Base-by-base conservation (phyloP, 2,888 invertebrate genomes). In the Plebejus melissa region DNA sequence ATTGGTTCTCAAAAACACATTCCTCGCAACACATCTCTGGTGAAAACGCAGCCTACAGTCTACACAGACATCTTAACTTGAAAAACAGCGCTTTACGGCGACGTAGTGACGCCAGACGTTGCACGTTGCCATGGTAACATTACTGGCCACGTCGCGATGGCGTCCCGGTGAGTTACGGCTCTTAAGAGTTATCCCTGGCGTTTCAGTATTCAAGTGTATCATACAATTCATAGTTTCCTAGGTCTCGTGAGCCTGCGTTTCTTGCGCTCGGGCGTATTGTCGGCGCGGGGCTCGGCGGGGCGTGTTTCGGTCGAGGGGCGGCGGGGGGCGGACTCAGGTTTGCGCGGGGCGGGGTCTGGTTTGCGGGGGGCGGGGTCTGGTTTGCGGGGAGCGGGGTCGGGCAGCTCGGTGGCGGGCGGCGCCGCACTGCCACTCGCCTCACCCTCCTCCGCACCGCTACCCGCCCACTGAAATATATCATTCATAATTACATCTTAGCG, bases 231-330 rank as follows among this genome's bases (percentile, higher is more conserved):
- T 58, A 92, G 90, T 82, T 94, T 94, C 81, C 94, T 83, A 60
- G 93, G 93, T 75, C 93, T 87, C 28, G 92, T 92, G 80, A 93
- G 88, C 76, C 94, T 90, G 36, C 94, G 89, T 82, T 92, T 92
- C 86, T 94, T 94, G 80, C 92, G 89, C 75, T 93, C 93, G 70
- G 93, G 93, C 54, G 93, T 90, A 83, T 89, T 88, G 74, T 88
- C 87, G 6, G 92, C 89, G 72, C 54, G 54, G 54, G 54, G 4
- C 4, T 54, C 54, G 90, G 90, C 76, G 92, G 87, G 78, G 92
- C 91, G 13, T 91, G 87, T 41, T 87, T 79, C 22, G 89, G 87
- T 78, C 91, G 88, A 28, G 87, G 87, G 71, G 80, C 79, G 60
- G 77, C 81, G 74, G 84, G 85, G 69, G 79, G 78, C 74, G 83